Base-by-base conservation (phyloP, 2,113 vertebrate genomes). In the Stigmatopora nigra region DNA sequence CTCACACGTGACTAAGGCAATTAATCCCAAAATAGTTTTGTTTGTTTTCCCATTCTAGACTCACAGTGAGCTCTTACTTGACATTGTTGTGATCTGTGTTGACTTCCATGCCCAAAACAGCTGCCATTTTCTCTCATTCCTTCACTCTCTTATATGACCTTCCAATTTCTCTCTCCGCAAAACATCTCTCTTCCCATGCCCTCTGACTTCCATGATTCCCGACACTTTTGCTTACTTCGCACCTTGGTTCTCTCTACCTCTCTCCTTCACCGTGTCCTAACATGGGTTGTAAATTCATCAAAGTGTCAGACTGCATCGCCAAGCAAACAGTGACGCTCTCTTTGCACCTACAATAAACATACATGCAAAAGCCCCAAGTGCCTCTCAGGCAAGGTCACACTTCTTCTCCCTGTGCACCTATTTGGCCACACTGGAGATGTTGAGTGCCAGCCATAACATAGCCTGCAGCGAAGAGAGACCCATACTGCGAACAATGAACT, bases 271-370 rank as follows among this genome's bases (percentile, higher is more conserved):
- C 73, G 70, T 67, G 78, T 81, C 81, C 84, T 77, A 73, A 67
- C 67, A 56, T 75, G 44, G 70, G 63, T 71, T 72, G 81, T 80
- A 80, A 52, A 90, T 91, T 89, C 78, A 88, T 91, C 88, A 91
- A 85, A 86, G 81, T 88, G 89, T 88, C 88, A 88, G 73, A 63
- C 76, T 48, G 6, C 65, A 25, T 41, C 44, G 78, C 72, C 73
- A 44, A 80, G 76, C 84, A 85, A 87, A 88, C 84, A 88, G 36
- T n/a, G 77, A 65, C 73, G 65, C 75, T 71, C 64, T 65, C 48
- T 48, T 65, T 69, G 75, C 51, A 58, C 64, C 68, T 80, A 75
- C 16, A 57, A 67, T 62, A 79, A 69, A 64, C 65, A 75, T 46
- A 63, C 53, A 70, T 81, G 65, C 52, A 69, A 76, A 76, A 73